A percentile compares a stretch with the other conserved stretches of the same genome.
These are phyloP conservation scores for Bergia puertoricense DNA, from an alignment of 92 coral and sea anemone genomes.

Conservation along the genomic window DNA sequence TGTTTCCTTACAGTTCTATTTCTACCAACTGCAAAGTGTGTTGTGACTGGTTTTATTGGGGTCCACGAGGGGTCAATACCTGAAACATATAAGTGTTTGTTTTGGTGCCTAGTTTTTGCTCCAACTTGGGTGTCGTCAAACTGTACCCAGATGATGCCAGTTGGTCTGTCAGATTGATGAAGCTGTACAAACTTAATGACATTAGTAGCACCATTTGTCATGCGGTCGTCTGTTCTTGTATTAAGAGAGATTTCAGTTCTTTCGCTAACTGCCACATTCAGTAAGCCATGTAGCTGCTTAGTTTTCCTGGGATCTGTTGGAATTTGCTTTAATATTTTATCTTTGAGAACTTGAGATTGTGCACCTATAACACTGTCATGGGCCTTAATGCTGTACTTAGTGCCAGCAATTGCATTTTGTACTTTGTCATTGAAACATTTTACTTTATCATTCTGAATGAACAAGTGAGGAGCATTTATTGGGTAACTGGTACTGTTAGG, in stretches of 20 bases:
- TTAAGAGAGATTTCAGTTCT: conserved; percentile 58
- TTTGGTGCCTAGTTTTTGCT: conserved; percentile 62
- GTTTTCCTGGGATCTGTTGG: conserved; percentile 58
- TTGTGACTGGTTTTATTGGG: conserved; percentile 70
- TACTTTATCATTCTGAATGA: too few species aligned
- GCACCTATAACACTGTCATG: conserved; percentile 42
- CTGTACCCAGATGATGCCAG: conserved; percentile 74
- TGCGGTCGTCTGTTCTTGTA: conserved; percentile 57
- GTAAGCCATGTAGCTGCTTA: conserved; percentile 54
- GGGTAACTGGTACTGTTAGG: too few species aligned
- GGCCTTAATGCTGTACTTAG: conserved; percentile 35
- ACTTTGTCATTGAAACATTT: conserved; percentile 11
- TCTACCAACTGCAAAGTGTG: conserved; percentile 75
- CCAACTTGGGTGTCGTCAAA: conserved; percentile 72
- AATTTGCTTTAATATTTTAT: conserved; percentile 33
- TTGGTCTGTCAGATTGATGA: conserved; percentile 57
- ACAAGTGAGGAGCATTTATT: too few species aligned
- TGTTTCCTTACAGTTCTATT: conserved; percentile 70
- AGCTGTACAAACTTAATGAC: conserved; percentile 56
- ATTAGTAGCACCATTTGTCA: conserved; percentile 67
- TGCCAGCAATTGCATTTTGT: conserved; percentile 17
- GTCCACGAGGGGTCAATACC: conserved; percentile 77
- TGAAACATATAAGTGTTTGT: conserved; percentile 53
- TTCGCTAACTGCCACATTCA: conserved; percentile 56
- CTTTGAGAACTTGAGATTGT: background rate